These are phyloP conservation scores for Garrulus glandarius DNA, from an alignment of 2,797 vertebrate genomes.

Conservation along the genomic window DNA sequence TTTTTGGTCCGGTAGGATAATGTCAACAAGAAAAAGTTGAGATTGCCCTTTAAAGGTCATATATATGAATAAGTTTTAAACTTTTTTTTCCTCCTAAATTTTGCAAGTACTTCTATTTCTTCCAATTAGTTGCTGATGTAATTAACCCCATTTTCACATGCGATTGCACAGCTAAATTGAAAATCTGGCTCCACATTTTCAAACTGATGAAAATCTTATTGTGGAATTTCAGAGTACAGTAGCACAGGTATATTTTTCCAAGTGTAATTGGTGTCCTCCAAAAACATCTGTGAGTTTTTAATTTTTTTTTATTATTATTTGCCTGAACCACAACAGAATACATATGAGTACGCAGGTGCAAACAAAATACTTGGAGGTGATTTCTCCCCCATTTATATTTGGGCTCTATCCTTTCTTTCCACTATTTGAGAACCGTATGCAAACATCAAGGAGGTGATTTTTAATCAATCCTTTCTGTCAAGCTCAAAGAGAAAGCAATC, in stretches of 20 bases:
- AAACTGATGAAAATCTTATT: neutral
- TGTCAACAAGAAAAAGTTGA: neutral
- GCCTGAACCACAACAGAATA: neutral
- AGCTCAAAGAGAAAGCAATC: neutral
- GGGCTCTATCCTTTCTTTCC: neutral
- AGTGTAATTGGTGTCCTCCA: neutral
- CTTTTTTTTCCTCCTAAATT: neutral
- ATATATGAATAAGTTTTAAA: neutral
- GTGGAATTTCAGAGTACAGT: neutral
- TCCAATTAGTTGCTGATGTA: neutral
- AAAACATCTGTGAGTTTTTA: neutral
- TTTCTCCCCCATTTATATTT: neutral
- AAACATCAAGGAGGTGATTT: conserved; percentile 27
- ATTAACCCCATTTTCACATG: neutral
- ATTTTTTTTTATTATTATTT: neutral
- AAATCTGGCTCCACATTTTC: neutral
- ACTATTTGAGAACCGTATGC: neutral
- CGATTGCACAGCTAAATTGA: neutral
- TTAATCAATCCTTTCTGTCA: neutral
- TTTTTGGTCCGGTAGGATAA: neutral
- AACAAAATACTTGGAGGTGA: neutral
- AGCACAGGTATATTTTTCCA: neutral
- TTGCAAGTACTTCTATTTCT: neutral
- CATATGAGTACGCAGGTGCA: neutral
- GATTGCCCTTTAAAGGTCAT: neutral